phyloP scores from a whole-genome alignment of 1,140 invertebrate genomes.

The Aradophagus sp. region DNA sequence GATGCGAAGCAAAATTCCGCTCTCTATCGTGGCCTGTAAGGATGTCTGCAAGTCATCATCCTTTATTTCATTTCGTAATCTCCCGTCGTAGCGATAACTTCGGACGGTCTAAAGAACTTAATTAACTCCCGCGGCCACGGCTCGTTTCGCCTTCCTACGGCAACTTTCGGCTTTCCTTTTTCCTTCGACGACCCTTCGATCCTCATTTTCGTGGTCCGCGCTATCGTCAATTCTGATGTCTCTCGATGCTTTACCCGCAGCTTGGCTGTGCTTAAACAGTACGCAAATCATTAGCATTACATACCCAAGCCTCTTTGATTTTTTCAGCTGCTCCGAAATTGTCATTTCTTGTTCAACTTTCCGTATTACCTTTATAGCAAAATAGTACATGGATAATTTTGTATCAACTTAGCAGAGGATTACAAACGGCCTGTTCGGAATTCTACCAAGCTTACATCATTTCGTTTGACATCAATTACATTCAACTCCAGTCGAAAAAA shows the following conservation, averaged over 20 bases:
- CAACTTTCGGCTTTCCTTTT: conserved; percentile 39
- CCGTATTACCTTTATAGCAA: too few relatives aligned
- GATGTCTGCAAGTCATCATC: conserved; percentile 46
- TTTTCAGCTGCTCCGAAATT: conserved; percentile 44
- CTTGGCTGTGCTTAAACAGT: conserved; percentile 31
- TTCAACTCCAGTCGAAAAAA: too few relatives aligned
- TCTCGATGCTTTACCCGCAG: conserved; percentile 4
- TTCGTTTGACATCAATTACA: too few relatives aligned
- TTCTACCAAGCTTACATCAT: too few relatives aligned
- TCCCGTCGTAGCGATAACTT: conserved; percentile 55
- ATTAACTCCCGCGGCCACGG: conserved; percentile 56
- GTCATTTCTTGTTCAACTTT: conserved; percentile 45
- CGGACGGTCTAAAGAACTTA: conserved; percentile 55
- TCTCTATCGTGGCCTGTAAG: neutral
- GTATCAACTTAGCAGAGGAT: too few relatives aligned
- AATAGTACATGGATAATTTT: too few relatives aligned
- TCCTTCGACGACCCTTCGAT: conserved; percentile 43
- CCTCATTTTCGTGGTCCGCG: conserved; percentile 41
- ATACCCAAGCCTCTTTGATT: conserved; percentile 44
- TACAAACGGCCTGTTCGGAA: too few relatives aligned
- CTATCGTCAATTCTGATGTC: too few relatives aligned
- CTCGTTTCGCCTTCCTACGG: conserved; percentile 45
- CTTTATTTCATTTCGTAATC: conserved; percentile 55
- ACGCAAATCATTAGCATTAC: conserved; percentile 45
- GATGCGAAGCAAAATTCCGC: conserved; percentile 8